Percentiles rank a stretch among this genome's conserved stretches.
These are phyloP conservation scores for Pollenia angustigena DNA, from an alignment of 2,888 invertebrate genomes.

Conservation along the genomic window DNA sequence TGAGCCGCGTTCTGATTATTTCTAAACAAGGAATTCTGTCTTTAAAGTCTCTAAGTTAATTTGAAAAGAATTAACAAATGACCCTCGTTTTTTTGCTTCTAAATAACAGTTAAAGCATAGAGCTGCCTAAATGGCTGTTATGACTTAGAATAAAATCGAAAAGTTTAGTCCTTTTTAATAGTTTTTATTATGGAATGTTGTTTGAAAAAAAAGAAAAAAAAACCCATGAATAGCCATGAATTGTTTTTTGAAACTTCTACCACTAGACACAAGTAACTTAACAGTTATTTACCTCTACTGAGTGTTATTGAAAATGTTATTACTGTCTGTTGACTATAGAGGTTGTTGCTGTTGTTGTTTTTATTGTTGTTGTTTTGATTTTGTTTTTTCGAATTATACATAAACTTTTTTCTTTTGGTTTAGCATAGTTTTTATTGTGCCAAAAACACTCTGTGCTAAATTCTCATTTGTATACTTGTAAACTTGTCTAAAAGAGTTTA, in stretches of 20 bases:
- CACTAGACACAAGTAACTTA: conserved; percentile 44
- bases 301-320: conserved; percentile 70
- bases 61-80: too few species aligned
- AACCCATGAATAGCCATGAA: background rate
- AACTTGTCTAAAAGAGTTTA: conserved; percentile 68
- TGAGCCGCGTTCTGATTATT: too few species aligned
- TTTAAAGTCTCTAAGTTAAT: too few species aligned
- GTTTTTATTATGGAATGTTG: background rate
- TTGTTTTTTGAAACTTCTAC: background rate
- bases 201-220: background rate
- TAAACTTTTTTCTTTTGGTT: conserved; percentile 48
- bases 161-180: conserved; percentile 4
- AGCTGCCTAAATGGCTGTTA: conserved; percentile 14
- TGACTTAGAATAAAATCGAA: conserved; percentile 54
- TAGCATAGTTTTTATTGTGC: conserved; percentile 68
- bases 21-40: too few species aligned
- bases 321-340: conserved; percentile 67
- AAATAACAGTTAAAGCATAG: background rate
- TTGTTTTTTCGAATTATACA: background rate
- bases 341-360: conserved; percentile 25
- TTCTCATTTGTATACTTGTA: conserved; percentile 70
- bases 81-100: background rate
- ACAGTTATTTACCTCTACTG: conserved; percentile 58
- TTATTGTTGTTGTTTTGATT: conserved; percentile 4
- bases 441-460: conserved; percentile 71